Base-by-base conservation (phyloP, 2,888 invertebrate genomes). In the Cryptus viduatorius region DNA sequence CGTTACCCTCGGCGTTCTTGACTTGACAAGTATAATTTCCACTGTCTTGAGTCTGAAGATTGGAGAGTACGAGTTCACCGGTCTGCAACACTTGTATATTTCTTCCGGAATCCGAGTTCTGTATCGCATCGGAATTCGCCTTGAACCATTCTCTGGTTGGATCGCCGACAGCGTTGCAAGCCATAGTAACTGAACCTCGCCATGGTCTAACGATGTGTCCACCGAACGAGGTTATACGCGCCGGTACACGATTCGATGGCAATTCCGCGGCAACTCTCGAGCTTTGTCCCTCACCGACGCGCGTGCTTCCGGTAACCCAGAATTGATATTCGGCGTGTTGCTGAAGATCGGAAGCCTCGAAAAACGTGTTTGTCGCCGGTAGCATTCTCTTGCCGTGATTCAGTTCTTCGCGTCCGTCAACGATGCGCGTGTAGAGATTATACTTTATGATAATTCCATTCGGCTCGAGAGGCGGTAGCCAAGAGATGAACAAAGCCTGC, bases 391-490 rank as follows among this genome's bases (percentile, higher is more conserved):
- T 96, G 67, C 95, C 96, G 87, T 96, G 96, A 90, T 96, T 96
- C 16, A 96, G 91, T 91, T 96, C 96, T 88, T 96, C 96, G 5
- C 96, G 94, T 0, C 96, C 96, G 88, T 96, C 96, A 76, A 96
- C 95, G 67, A 96, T 96, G 75, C 95, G 94, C 53, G 96, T 96
- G 90, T 97, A 97, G 4, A 97, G 94, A 91, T 95, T 96, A 93
- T 96, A 98, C 92, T 97, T 96, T 24, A 96, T 96, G 73, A 98
- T 95, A 81, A 96, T 94, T 10, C 98, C 98, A 91, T 98, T 98
- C 0, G 96, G 96, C 86, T 96, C 96, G 4, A 94, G 91, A 0
- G 98, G 97, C 3, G 96, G 95, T 85, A 96, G 94, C 98, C 98
- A 98, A 0, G 97, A 96, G 16, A 98, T 95, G 86, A 96, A 95